Conservation (phyloP, 2,797 vertebrate genomes). For the Lateolabrax maculatus region DNA sequence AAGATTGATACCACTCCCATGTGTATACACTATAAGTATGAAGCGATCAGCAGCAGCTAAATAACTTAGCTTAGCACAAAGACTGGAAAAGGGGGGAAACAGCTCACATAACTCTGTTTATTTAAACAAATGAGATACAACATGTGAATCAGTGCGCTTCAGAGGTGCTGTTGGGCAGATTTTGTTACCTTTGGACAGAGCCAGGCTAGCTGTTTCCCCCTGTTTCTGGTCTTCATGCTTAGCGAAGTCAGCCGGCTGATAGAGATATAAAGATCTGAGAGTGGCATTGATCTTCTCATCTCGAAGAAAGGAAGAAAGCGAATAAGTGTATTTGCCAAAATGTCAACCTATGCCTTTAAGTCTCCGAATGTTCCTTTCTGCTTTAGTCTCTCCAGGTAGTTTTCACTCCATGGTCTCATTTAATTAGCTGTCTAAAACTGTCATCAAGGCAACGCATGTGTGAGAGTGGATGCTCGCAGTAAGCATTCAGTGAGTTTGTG, state of each 20-base stretch:
- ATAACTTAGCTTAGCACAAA: background rate
- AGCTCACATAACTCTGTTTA: background rate
- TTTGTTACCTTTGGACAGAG: background rate
- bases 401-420: conserved; percentile 64
- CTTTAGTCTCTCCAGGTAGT: conserved; percentile 27
- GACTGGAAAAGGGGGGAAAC: background rate
- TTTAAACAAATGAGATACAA: background rate
- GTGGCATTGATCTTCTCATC: background rate
- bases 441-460: conserved; percentile 50
- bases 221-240: background rate
- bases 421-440: conserved; percentile 75
- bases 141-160: background rate
- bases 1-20: background rate
- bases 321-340: background rate
- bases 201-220: background rate
- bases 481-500: conserved; percentile 42
- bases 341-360: background rate
- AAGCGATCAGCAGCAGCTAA: background rate
- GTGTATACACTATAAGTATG: background rate
- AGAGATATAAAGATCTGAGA: no score
- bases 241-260: background rate
- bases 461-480: conserved; percentile 15
- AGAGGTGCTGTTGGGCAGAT: background rate
- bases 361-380: conserved; percentile 17
- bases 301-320: background rate